These are phyloP conservation scores for Meta bourneti DNA, from an alignment of 2,888 invertebrate genomes.

Conservation along the genomic window DNA sequence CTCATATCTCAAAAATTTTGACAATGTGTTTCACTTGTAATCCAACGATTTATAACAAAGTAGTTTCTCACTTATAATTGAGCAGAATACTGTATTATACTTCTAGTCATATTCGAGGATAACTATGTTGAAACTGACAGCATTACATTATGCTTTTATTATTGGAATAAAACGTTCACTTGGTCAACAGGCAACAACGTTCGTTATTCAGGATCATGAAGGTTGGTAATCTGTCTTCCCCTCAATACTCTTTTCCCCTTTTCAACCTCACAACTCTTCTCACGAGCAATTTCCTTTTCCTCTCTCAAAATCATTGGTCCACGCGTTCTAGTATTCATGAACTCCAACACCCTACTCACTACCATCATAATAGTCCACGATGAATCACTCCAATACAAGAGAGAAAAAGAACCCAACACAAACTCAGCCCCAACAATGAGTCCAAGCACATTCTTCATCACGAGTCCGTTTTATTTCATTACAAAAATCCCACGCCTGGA, in stretches of 20 bases:
- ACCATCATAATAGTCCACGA: background rate
- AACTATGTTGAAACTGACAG: too few species aligned
- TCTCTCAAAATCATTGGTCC: background rate
- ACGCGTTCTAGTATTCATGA: background rate
- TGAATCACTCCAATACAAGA: background rate
- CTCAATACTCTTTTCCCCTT: too few species aligned
- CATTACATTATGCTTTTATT: too few species aligned
- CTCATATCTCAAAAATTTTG: too few species aligned
- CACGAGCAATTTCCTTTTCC: background rate
- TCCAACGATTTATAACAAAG: too few species aligned
- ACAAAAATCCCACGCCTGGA: conserved; percentile 38
- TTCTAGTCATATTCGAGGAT: too few species aligned
- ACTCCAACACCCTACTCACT: background rate
- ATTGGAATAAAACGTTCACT: too few species aligned
- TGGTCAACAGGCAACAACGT: too few species aligned
- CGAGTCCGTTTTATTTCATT: conserved; percentile 61
- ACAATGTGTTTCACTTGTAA: too few species aligned
- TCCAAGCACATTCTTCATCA: background rate
- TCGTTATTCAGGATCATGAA: too few species aligned
- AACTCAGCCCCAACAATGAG: background rate
- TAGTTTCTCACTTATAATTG: too few species aligned
- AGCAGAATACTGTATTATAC: too few species aligned
- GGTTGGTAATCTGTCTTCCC: background rate
- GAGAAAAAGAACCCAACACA: background rate
- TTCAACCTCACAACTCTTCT: background rate